Evolutionary conservation across 1,140 invertebrate species (phyloP).

Genomic region (Whitmania pigra): DNA sequence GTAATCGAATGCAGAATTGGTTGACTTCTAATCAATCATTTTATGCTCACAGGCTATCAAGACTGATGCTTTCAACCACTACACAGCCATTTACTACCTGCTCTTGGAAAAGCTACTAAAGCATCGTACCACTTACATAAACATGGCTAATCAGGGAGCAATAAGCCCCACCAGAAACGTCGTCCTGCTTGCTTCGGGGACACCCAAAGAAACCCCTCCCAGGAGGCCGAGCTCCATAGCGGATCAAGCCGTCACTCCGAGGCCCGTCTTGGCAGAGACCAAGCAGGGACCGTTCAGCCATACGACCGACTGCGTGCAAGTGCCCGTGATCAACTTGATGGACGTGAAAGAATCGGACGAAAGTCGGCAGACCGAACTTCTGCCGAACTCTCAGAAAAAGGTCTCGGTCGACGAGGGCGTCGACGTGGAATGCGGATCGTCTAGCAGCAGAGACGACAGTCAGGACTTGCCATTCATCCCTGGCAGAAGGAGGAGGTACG

Average conservation of each 20-base stretch:
- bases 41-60: conserved; percentile 58
- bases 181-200: conserved; percentile 26
- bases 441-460: conserved; percentile 1
- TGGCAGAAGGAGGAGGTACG: conserved; percentile 5
- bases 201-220: conserved; percentile 33
- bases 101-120: conserved; percentile 61
- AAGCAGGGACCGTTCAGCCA: conserved; percentile 34
- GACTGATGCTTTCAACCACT: conserved; percentile 79
- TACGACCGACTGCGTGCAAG: conserved; percentile 34
- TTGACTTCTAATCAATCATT: background rate
- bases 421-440: conserved; percentile 34
- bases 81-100: conserved; percentile 83
- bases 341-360: conserved; percentile 12
- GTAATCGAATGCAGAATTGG: no score
- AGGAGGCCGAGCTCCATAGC: conserved; percentile 28
- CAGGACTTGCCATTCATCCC: background rate
- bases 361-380: conserved; percentile 20
- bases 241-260: conserved; percentile 26
- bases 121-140: conserved; percentile 39
- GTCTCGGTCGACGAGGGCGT: conserved; percentile 45
- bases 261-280: conserved; percentile 28
- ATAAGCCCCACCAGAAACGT: conserved; percentile 36
- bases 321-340: background rate
- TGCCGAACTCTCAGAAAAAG: conserved; percentile 11
- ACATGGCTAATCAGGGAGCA: conserved; percentile 38